phyloP scores from a whole-genome alignment of 2,797 vertebrate species.

The Alca torda region DNA sequence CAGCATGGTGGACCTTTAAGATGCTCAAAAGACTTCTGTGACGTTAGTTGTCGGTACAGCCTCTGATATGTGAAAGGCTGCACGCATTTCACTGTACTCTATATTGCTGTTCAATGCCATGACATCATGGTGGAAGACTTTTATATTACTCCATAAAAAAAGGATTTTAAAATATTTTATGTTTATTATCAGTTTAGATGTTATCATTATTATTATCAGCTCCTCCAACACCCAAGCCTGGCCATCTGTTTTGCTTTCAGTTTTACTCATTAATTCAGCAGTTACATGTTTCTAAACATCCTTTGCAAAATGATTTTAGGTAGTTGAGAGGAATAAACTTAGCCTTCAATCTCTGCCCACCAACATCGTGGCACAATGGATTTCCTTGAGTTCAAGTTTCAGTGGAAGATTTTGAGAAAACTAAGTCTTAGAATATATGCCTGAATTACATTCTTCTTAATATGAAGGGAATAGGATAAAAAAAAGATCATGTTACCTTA shows the following conservation, averaged over 20 bases:
- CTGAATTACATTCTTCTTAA: background rate
- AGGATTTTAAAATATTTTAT: background rate
- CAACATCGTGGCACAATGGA: background rate
- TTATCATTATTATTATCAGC: background rate
- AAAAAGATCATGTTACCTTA: slow-evolving; percentile 80
- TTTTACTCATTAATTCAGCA: background rate
- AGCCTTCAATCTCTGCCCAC: background rate
- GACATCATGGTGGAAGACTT: background rate
- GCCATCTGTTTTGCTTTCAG: background rate
- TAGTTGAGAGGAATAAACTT: background rate
- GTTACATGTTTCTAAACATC: background rate
- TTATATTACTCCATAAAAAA: background rate
- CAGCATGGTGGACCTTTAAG: too few relatives aligned
- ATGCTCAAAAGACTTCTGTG: background rate
- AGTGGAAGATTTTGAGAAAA: background rate
- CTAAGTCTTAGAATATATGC: background rate
- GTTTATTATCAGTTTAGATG: background rate
- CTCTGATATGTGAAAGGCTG: background rate
- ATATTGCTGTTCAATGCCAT: background rate
- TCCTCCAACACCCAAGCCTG: background rate
- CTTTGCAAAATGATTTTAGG: background rate
- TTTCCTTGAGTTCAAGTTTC: background rate
- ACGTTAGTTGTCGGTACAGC: background rate
- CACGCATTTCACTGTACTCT: background rate
- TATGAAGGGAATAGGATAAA: background rate